Percentiles rank a stretch among this genome's conserved stretches.
phyloP scores from a whole-genome alignment of 64 coral and sea anemone species.

The Porites lutea region DNA sequence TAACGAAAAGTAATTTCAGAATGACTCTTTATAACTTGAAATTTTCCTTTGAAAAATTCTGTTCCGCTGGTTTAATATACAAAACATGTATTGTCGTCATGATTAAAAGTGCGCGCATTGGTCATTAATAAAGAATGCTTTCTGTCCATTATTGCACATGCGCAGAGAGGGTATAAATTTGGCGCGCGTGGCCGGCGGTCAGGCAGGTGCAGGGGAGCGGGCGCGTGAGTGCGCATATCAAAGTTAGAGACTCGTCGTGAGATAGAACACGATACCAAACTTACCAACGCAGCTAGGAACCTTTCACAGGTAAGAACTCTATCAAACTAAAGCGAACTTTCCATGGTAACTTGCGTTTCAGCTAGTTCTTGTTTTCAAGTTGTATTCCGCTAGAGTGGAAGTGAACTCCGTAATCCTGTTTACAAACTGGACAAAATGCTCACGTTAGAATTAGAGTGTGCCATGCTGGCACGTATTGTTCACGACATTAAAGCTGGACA shows the following conservation, averaged over 20 bases:
- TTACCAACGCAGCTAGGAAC: not conserved
- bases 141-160: not conserved
- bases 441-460: not conserved
- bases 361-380: not conserved
- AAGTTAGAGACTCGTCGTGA: conserved; percentile 3
- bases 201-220: not conserved
- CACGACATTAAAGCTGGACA: not conserved
- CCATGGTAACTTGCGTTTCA: not conserved
- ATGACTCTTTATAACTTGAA: too few relatives aligned
- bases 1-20: too few relatives aligned
- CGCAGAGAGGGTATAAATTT: not conserved
- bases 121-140: too few relatives aligned
- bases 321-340: not conserved
- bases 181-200: not conserved
- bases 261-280: not conserved
- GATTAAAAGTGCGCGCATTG: too few relatives aligned
- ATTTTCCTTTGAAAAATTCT: too few relatives aligned
- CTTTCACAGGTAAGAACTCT: not conserved
- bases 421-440: not conserved
- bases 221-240: not conserved
- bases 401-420: not conserved
- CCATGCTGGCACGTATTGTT: not conserved
- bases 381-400: not conserved
- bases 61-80: too few relatives aligned
- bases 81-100: too few relatives aligned